Evolutionary conservation across 2,888 invertebrate genomes (phyloP), one percentile per base, ranked within the genome.

Genomic region (Platycnemis pennipes): DNA sequence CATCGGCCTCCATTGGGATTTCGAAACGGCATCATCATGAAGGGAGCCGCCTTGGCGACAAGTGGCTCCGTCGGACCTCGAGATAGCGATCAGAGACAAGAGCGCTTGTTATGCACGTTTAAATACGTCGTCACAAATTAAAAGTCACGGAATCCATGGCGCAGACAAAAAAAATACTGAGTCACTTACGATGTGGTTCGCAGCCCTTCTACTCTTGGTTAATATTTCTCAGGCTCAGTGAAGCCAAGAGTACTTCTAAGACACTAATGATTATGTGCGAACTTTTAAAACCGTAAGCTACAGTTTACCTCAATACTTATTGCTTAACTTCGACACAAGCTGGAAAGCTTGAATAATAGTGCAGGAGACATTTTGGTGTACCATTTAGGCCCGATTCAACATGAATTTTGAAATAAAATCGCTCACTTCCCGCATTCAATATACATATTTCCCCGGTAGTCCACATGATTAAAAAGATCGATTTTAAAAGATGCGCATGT

Each of bases 1-100:
- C 44, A 91, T 91, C 91, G 91, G 63, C 69, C 63, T 91, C 91
- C 63, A 56, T 63, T 44, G 26, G 91, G 63, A 63, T 63, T 91
- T n/a, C 69, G 26, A 22, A 53, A 22, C 26, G 91, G 37, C 91
- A 13, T 63, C n/a, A 91, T 91, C 91, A 69, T 44, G 16, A 63
- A 91, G 56, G 63, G 63, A 56, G 56, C 56, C 89, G 89, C 56
- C 63, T 44, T 26, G 91, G 87, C n/a, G 87, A 45, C 91, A 91
- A 63, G 91, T n/a, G 91, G 63, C 63, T 91, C 91, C 19, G 56
- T 44, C 91, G n/a, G 44, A 44, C 26, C 8, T 46, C 45, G 26
- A 87, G 46, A 46, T 87, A 77, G 77, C 87, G 45, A n/a, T 87
- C 46, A n/a, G n/a, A 91, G 44, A 44, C 44, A 56, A 42, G 63